phyloP scores from a whole-genome alignment of 2,113 vertebrate genomes.

The Hyla sarda region DNA sequence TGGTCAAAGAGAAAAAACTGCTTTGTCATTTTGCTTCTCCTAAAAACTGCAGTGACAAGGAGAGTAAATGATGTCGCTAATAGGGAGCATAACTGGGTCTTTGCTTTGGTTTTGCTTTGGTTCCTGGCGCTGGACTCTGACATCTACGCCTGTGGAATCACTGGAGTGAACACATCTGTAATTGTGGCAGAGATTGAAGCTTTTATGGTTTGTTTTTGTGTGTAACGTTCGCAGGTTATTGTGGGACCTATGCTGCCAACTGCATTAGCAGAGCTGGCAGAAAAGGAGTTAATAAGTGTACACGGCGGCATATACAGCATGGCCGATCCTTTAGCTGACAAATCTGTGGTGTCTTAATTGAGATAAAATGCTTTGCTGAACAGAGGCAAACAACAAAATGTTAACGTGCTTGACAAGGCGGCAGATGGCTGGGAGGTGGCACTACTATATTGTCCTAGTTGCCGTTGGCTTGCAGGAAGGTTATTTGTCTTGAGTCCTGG shows the following conservation, averaged over 20 bases:
- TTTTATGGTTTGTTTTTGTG: constrained; percentile 10
- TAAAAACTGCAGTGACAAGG: neutral
- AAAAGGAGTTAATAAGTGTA: neutral
- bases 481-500: constrained; percentile 44
- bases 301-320: neutral
- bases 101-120: neutral
- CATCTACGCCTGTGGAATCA: neutral
- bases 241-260: neutral
- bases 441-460: constrained; percentile 4
- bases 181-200: neutral
- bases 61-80: neutral
- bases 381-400: constrained; percentile 23
- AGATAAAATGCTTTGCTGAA: constrained; percentile 42
- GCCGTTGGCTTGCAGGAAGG: constrained; percentile 34
- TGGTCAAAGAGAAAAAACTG: neutral
- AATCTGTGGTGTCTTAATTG: constrained; percentile 12
- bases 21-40: neutral
- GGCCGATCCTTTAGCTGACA: neutral
- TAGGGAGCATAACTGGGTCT: neutral
- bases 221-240: neutral
- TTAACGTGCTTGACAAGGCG: constrained; percentile 18
- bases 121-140: neutral
- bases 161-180: neutral
- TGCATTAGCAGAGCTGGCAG: neutral
- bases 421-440: constrained; percentile 54